phyloP scores from a whole-genome alignment of 2,888 invertebrate species.

The Mongoloraphidia duomilia region DNA sequence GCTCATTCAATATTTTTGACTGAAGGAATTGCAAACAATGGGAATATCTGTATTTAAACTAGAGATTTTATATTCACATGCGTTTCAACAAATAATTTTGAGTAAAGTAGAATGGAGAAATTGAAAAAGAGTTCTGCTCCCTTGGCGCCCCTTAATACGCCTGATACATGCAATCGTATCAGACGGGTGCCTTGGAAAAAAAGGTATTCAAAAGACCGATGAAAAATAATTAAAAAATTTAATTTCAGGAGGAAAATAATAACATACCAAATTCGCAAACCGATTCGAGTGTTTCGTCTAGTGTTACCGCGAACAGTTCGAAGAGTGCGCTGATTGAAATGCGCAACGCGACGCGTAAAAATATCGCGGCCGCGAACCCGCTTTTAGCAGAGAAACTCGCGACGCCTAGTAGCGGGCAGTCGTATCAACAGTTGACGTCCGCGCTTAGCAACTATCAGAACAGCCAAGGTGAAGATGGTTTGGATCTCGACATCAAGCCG shows the following conservation, averaged over 20 bases:
- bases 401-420: conserved; percentile 33
- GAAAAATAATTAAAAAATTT: conserved; percentile 1
- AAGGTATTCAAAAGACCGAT: conserved; percentile 30
- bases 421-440: conserved; percentile 22
- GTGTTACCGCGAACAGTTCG: conserved; percentile 13
- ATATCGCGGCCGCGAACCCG: conserved; percentile 76
- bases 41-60: too few species aligned
- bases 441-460: conserved; percentile 26
- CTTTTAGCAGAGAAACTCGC: conserved; percentile 64
- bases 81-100: conserved; percentile 19
- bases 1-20: too few species aligned
- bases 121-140: too few species aligned
- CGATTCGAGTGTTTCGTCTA: conserved; percentile 11
- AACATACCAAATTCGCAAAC: conserved; percentile 22
- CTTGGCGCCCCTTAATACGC: too few species aligned
- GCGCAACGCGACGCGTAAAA: conserved; percentile 31
- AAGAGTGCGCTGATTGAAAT: conserved; percentile 24
- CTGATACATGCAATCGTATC: too few species aligned
- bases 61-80: neutral
- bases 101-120: too few species aligned
- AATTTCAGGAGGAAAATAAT: conserved; percentile 36
- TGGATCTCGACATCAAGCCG: conserved; percentile 30
- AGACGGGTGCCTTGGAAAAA: too few species aligned
- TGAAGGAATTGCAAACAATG: too few species aligned
- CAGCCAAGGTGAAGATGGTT: conserved; percentile 19